Evolutionary conservation across 2,797 vertebrate species (phyloP).

Genomic region (Myotis myotis): DNA sequence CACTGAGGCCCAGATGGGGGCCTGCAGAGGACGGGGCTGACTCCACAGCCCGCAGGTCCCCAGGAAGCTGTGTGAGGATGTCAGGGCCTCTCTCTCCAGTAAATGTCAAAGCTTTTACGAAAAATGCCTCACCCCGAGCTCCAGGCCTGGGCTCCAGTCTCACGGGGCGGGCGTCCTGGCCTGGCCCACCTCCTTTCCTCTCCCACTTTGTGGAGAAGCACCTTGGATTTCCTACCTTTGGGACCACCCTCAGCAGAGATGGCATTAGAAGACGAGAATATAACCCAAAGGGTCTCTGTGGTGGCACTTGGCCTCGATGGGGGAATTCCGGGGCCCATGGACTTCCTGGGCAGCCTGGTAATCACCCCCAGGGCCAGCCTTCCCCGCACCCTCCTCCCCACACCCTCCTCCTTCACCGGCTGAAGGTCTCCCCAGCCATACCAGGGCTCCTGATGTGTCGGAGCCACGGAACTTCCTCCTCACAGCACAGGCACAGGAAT

Average conservation of each 20-base stretch:
- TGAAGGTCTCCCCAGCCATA: not conserved
- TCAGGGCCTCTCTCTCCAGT: not conserved
- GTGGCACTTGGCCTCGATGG: not conserved
- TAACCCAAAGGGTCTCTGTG: not conserved
- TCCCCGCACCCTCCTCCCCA: not conserved
- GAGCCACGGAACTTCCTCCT: accelerated
- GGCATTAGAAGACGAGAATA: not conserved
- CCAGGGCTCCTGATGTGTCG: accelerated
- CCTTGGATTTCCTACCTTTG: accelerated
- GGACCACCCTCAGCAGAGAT: not conserved
- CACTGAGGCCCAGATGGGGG: too few relatives aligned
- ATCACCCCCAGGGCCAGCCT: accelerated
- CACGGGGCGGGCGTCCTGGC: accelerated
- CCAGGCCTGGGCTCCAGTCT: not conserved
- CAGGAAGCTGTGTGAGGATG: accelerated
- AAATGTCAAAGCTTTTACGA: not conserved
- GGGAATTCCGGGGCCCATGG: not conserved
- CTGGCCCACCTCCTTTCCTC: too few relatives aligned
- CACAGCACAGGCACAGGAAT: accelerated
- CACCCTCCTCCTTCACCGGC: not conserved
- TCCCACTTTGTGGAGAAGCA: not conserved
- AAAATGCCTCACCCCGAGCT: not conserved
- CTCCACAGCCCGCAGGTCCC: not conserved
- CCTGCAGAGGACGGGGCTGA: not conserved
- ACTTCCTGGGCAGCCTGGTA: not conserved